A percentile compares a stretch with the other conserved stretches of the same genome.
phyloP scores from a whole-genome alignment of 2,797 vertebrate species.

The Hypotaenidia okinawae region DNA sequence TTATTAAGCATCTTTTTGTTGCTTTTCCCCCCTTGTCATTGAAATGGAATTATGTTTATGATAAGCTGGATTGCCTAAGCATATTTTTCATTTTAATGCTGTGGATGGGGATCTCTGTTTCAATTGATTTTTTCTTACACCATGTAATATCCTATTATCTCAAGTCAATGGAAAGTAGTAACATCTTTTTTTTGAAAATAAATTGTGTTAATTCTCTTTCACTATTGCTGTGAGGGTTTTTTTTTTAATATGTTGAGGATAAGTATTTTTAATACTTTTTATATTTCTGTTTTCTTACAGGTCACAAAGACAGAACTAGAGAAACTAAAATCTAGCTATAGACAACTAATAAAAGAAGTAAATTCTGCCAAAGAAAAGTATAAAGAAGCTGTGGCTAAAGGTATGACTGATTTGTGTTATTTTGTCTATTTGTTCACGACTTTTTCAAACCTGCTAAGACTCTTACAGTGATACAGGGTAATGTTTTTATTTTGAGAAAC shows the following conservation, averaged over 20 bases:
- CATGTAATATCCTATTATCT: background rate
- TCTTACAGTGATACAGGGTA: background rate
- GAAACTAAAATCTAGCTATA: conserved; percentile 91
- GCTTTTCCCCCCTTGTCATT: background rate
- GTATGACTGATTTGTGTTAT: conserved; percentile 70
- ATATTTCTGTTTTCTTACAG: conserved; percentile 75
- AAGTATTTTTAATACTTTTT: background rate
- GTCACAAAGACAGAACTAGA: conserved; percentile 94
- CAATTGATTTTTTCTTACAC: background rate
- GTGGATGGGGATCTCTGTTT: background rate
- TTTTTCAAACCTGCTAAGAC: background rate
- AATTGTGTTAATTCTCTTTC: background rate
- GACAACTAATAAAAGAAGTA: conserved; percentile 93
- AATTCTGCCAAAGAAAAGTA: conserved; percentile 94
- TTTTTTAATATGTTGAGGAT: background rate
- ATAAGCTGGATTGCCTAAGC: background rate
- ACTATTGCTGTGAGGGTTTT: background rate
- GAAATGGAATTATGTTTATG: background rate
- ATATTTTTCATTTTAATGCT: background rate
- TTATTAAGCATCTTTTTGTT: background rate
- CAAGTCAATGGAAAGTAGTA: background rate
- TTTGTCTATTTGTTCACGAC: background rate
- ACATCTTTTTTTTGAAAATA: background rate
- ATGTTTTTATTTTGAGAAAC: background rate
- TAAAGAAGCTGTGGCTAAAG: conserved; percentile 91